Evolutionary conservation across 1,140 invertebrate genomes (phyloP).

Genomic region (Cotesia typhae): DNA sequence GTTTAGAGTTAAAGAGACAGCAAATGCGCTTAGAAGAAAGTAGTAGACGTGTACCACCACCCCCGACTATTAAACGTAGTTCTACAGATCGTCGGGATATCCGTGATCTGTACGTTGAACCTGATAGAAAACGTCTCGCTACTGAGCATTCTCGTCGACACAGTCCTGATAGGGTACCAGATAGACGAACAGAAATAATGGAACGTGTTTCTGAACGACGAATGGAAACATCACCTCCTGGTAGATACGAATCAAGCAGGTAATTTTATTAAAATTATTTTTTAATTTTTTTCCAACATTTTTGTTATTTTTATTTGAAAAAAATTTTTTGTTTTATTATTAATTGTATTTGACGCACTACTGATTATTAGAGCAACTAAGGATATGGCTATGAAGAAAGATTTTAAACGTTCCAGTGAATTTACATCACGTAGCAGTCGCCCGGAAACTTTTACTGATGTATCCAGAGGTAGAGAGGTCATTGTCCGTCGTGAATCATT

Average conservation of each 20-base stretch:
- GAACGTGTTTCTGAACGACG: conserved; percentile 60
- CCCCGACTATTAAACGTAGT: conserved; percentile 58
- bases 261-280: conserved; percentile 21
- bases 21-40: conserved; percentile 69
- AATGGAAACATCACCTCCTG: conserved; percentile 53
- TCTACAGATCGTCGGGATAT: conserved; percentile 58
- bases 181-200: conserved; percentile 56
- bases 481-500: conserved; percentile 59
- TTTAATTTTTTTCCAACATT: conserved; percentile 9
- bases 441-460: conserved; percentile 58
- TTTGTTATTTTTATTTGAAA: not conserved
- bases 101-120: conserved; percentile 56
- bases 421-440: conserved; percentile 58
- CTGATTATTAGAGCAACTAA: conserved; percentile 51
- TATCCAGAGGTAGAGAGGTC: conserved; percentile 58
- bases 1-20: conserved; percentile 81
- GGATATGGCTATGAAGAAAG: conserved; percentile 59
- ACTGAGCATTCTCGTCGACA: conserved; percentile 58
- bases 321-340: conserved; percentile 21
- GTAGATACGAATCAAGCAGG: conserved; percentile 60
- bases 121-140: conserved; percentile 58
- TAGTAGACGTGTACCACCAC: conserved; percentile 57
- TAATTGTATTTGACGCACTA: conserved; percentile 4
- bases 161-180: conserved; percentile 55
- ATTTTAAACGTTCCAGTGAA: conserved; percentile 59